Evolutionary conservation across 2,113 vertebrate genomes (phyloP).

Genomic region (Alexandromys fortis): DNA sequence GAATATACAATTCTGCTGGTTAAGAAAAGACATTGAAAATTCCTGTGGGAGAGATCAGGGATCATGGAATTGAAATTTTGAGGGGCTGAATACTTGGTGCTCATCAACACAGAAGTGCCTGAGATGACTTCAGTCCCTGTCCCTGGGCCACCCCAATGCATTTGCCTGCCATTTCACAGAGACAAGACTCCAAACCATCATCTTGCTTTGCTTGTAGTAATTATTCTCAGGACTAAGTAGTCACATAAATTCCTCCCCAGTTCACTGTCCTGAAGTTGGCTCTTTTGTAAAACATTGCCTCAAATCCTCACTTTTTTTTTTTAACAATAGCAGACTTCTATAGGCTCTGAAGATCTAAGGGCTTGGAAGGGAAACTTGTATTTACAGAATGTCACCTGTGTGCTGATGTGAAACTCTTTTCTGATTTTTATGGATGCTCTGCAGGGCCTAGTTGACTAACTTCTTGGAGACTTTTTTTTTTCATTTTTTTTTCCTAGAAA

Average conservation of each 20-base stretch:
- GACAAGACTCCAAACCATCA: background rate
- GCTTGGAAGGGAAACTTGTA: background rate
- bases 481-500: background rate
- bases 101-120: background rate
- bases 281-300: slow-evolving; percentile 31
- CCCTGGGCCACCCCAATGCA: background rate
- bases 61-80: background rate
- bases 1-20: background rate
- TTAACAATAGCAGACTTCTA: background rate
- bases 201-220: background rate
- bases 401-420: background rate
- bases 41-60: background rate
- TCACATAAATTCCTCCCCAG: background rate
- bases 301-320: slow-evolving; percentile 15
- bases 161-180: background rate
- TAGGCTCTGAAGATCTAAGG: background rate
- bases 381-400: background rate
- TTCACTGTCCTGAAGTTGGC: background rate
- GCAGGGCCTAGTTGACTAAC: background rate
- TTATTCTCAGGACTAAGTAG: background rate
- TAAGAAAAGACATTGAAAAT: background rate
- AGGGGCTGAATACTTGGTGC: background rate
- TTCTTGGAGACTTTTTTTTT: background rate
- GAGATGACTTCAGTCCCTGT: background rate
- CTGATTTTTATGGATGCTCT: background rate